A percentile compares a stretch with the other conserved stretches of the same genome.
phyloP scores from a whole-genome alignment of 2,888 invertebrate genomes.

The Cosmorhoe ocellata region DNA sequence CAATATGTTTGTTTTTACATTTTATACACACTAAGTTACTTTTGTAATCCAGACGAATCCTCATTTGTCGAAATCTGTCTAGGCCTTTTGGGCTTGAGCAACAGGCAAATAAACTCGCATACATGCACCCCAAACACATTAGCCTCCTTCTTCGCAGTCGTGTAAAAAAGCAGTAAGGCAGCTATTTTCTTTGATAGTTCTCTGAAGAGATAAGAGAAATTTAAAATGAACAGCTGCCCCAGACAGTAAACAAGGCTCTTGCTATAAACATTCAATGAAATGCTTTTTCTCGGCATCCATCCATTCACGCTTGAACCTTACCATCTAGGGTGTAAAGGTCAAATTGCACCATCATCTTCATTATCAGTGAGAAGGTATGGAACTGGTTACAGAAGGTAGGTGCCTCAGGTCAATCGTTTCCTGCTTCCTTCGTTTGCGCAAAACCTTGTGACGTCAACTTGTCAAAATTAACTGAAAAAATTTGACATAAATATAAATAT shows the following conservation, averaged over 20 bases:
- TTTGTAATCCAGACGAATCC: no score
- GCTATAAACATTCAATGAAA: conserved; percentile 9
- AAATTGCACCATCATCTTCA: conserved; percentile 20
- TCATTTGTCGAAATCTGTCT: no score
- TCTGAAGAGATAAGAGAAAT: no score
- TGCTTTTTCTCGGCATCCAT: neutral
- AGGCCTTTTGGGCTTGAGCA: no score
- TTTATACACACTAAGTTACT: no score
- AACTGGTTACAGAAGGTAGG: conserved; percentile 18
- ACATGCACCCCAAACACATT: no score
- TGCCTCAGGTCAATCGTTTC: conserved; percentile 26
- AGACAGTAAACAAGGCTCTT: neutral
- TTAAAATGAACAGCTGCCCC: no score
- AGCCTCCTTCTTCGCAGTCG: no score
- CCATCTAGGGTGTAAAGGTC: conserved; percentile 18
- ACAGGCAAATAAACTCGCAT: no score
- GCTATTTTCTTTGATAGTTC: no score
- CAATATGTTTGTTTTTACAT: no score
- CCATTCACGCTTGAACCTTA: conserved; percentile 12
- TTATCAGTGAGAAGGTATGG: conserved; percentile 2
- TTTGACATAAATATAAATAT: neutral
- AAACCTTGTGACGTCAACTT: conserved; percentile 20
- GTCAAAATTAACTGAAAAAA: neutral
- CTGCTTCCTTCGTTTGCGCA: conserved; percentile 29
- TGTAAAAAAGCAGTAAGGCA: no score